Evolutionary conservation across 2,888 invertebrate genomes (phyloP).

Genomic region (Drosophila robusta): DNA sequence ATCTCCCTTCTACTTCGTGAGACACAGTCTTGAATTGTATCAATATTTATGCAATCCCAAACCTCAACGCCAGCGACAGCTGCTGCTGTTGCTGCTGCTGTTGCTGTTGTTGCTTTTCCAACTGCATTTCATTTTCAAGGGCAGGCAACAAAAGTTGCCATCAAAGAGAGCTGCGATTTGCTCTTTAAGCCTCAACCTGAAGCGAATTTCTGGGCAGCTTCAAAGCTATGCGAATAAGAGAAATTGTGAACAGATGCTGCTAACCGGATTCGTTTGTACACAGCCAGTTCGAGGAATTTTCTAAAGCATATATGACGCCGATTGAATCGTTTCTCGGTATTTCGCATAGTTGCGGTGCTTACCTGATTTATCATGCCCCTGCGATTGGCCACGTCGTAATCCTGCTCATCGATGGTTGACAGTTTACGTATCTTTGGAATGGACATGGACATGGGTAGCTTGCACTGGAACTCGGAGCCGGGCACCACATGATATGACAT

Average conservation of each 20-base stretch:
- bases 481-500: conserved; percentile 78
- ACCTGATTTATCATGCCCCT: conserved; percentile 79
- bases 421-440: conserved; percentile 37
- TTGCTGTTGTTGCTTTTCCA: conserved; percentile 1
- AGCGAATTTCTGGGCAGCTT: no score
- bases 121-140: conserved; percentile 42
- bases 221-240: not conserved
- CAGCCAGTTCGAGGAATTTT: not conserved
- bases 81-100: conserved; percentile 5
- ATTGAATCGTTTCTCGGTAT: not conserved
- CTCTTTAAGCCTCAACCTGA: conserved; percentile 13
- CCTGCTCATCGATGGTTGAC: conserved; percentile 75
- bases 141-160: conserved; percentile 45
- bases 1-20: no score
- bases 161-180: conserved; percentile 30
- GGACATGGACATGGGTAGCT: conserved; percentile 43
- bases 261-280: not conserved
- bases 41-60: no score
- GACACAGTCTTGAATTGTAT: no score
- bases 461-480: conserved; percentile 70
- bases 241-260: not conserved
- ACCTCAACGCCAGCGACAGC: not conserved
- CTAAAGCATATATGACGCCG: not conserved
- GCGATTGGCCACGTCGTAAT: conserved; percentile 61
- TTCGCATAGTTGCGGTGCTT: conserved; percentile 2